phyloP scores from a whole-genome alignment of 2,113 vertebrate genomes.

The Oryzias woworae region DNA sequence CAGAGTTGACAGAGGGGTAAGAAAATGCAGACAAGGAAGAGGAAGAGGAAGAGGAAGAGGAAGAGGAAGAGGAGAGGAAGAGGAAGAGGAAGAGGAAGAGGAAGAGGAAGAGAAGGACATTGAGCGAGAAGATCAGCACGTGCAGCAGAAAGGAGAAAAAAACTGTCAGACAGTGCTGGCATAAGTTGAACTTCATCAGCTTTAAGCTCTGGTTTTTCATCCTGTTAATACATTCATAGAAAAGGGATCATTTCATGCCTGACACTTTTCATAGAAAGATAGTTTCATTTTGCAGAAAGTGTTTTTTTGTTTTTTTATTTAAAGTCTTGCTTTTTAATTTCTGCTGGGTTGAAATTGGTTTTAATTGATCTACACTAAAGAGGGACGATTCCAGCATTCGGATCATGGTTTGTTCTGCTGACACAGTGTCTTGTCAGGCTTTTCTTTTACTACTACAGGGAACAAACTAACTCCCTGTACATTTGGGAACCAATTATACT shows the following conservation, averaged over 20 bases:
- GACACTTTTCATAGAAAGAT: slow-evolving; percentile 11
- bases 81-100: slow-evolving; percentile 26
- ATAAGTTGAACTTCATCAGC: slow-evolving; percentile 33
- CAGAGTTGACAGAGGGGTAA: slow-evolving; percentile 48
- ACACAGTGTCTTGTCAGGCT: slow-evolving; percentile 29
- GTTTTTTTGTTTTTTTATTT: slow-evolving; percentile 33
- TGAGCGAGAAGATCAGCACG: slow-evolving; percentile 38
- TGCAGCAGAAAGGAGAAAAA: slow-evolving; percentile 35
- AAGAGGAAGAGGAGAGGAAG: slow-evolving; percentile 27
- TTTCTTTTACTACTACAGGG: not conserved
- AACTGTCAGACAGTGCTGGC: slow-evolving; percentile 24
- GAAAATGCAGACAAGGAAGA: slow-evolving; percentile 47
- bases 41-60: slow-evolving; percentile 11
- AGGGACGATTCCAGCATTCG: slow-evolving; percentile 53
- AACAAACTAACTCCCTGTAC: slow-evolving; percentile 8
- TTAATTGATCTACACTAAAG: slow-evolving; percentile 46
- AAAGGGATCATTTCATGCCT: slow-evolving; percentile 19
- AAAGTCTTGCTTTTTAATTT: slow-evolving; percentile 28
- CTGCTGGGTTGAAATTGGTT: slow-evolving; percentile 40
- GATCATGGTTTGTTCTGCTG: slow-evolving; percentile 47
- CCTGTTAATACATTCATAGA: slow-evolving; percentile 14
- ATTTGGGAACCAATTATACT: slow-evolving; percentile 29
- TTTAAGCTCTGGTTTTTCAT: slow-evolving; percentile 27
- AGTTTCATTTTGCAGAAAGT: slow-evolving; percentile 3
- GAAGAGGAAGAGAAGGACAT: slow-evolving; percentile 21